These are phyloP conservation scores for Drepana arcuata DNA, from an alignment of 1,140 invertebrate species.

Conservation along the genomic window DNA sequence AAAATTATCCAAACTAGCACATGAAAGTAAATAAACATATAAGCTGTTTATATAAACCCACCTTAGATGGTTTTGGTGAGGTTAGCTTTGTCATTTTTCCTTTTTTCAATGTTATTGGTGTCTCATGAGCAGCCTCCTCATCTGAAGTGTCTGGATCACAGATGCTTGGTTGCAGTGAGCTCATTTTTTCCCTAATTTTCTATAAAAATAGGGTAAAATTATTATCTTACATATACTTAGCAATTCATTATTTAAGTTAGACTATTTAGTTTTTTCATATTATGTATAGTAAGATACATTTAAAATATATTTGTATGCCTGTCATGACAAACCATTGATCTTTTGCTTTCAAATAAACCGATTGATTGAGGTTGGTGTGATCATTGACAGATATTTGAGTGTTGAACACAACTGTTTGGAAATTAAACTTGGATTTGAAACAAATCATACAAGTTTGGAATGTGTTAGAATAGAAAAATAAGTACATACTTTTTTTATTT, in stretches of 20 bases:
- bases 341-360: no score
- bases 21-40: background rate
- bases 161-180: constrained; percentile 24
- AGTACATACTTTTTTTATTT: constrained; percentile 36
- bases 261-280: background rate
- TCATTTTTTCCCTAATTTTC: constrained; percentile 33
- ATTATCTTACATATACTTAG: no score
- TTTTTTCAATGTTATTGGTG: constrained; percentile 12
- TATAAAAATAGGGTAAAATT: constrained; percentile 31
- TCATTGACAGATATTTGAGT: background rate
- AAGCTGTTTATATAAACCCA: background rate
- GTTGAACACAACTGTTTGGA: background rate
- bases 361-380: no score
- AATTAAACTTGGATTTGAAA: no score
- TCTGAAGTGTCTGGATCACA: constrained; percentile 59
- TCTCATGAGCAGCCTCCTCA: constrained; percentile 29
- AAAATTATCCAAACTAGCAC: background rate
- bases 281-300: background rate
- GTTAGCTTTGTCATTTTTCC: constrained; percentile 18
- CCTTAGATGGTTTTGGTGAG: constrained; percentile 41
- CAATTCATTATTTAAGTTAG: constrained; percentile 1
- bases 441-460: no score
- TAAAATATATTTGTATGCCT: background rate
- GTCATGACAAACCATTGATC: background rate
- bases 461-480: background rate